Base-by-base conservation (phyloP, 2,797 vertebrate genomes). In the Hirundo rustica region DNA sequence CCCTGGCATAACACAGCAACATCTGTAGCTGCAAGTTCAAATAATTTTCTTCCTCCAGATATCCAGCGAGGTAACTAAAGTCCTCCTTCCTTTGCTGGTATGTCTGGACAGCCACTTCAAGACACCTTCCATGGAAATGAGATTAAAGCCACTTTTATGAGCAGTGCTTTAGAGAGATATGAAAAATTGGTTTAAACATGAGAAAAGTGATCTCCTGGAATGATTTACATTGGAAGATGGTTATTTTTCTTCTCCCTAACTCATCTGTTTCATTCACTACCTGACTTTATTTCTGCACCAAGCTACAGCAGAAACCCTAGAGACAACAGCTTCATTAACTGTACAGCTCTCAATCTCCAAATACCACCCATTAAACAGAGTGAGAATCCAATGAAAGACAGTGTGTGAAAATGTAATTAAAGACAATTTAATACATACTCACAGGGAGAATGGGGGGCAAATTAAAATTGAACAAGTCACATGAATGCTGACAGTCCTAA, bases 251-350 rank as follows among this genome's bases (percentile, higher is more conserved):
- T 64, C 40, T 64, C 19, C 15, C 50, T 53, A 45, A 80, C 54
- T 94, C 75, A 74, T 55, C 42, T 27, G 19, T 57, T 73, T 67
- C 42, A 20, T 38, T 90, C 36, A n/a, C 44, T 53, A 44, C 26
- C 53, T 47, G 27, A 85, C 67, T 85, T 92, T 3, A 58, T 78
- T 93, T 47, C 77, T 38, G 26, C 64, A 77, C 38, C 38, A 87
- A 67, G 54, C 68, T 79, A 68, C 16, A 83, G 61, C 13, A 19
- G 50, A 91, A 92, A 61, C 74, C 62, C 67, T 47, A 38, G 73
- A 92, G 86, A 93, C 53, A 91, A 71, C n/a, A 92, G 72, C 42
- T 82, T 93, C 60, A 74, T 95, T 95, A 86, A 82, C 72, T 32
- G 13, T 38, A 90, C n/a, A 67, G 48, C 19, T 57, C 62, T 92